phyloP scores from a whole-genome alignment of 2,113 vertebrate species.

The Glareola pratincola region DNA sequence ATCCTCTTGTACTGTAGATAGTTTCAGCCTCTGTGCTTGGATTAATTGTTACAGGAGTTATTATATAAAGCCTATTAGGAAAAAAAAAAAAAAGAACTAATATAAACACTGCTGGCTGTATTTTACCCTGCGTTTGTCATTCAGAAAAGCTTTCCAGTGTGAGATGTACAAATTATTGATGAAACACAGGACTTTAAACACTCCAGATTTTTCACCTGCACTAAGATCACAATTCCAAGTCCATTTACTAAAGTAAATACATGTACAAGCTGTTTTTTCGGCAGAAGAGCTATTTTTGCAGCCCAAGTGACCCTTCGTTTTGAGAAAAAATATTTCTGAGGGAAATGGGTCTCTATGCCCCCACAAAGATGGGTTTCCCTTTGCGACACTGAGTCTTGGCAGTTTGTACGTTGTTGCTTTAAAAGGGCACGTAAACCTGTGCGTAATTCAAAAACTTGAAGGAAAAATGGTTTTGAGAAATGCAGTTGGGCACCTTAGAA shows the following conservation, averaged over 20 bases:
- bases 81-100: neutral
- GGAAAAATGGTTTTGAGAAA: neutral
- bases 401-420: neutral
- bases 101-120: neutral
- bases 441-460: neutral
- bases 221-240: neutral
- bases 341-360: neutral
- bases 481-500: neutral
- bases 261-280: neutral
- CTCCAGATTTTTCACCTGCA: neutral
- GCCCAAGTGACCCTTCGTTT: neutral
- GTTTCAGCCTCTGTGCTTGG: neutral
- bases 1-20: neutral
- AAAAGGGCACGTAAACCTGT: neutral
- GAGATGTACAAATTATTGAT: neutral
- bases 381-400: rapidly evolving
- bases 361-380: neutral
- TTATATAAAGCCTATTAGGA: constrained; percentile 26
- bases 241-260: neutral
- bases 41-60: constrained; percentile 40
- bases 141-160: neutral
- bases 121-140: neutral
- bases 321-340: neutral
- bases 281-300: neutral
- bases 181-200: neutral